Evolutionary conservation across 2,113 vertebrate species (phyloP).

Genomic region (Oceanodroma tethys): DNA sequence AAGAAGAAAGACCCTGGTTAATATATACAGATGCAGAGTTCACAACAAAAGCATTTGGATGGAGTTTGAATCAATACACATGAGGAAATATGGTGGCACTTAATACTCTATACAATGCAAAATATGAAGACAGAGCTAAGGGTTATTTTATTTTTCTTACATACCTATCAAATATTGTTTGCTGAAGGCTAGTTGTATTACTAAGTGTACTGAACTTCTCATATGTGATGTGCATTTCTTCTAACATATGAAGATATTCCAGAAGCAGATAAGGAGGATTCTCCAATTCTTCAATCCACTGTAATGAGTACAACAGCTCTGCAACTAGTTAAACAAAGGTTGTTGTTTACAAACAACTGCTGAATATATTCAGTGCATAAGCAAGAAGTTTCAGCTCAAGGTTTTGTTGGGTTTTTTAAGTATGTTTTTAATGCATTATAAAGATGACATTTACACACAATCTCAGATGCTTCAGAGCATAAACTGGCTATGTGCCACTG

Average conservation of each 20-base stretch:
- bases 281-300: slow-evolving; percentile 92
- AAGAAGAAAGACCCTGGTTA: background rate
- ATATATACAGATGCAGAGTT: background rate
- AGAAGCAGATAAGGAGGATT: slow-evolving; percentile 68
- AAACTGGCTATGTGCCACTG: background rate
- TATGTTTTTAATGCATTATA: background rate
- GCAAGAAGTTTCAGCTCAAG: background rate
- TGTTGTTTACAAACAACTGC: background rate
- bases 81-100: background rate
- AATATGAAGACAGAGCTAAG: background rate
- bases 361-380: background rate
- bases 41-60: background rate
- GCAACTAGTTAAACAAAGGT: slow-evolving; percentile 72
- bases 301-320: slow-evolving; percentile 87
- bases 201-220: slow-evolving; percentile 65
- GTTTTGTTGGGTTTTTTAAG: background rate
- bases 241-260: slow-evolving; percentile 78
- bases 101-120: background rate
- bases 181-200: slow-evolving; percentile 66
- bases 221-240: slow-evolving; percentile 75
- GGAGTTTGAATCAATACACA: background rate
- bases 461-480: background rate
- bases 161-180: slow-evolving; percentile 85
- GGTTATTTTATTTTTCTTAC: background rate
- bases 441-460: background rate